Evolutionary conservation across 2,113 vertebrate genomes (phyloP).

Genomic region (Platysteira castanea): DNA sequence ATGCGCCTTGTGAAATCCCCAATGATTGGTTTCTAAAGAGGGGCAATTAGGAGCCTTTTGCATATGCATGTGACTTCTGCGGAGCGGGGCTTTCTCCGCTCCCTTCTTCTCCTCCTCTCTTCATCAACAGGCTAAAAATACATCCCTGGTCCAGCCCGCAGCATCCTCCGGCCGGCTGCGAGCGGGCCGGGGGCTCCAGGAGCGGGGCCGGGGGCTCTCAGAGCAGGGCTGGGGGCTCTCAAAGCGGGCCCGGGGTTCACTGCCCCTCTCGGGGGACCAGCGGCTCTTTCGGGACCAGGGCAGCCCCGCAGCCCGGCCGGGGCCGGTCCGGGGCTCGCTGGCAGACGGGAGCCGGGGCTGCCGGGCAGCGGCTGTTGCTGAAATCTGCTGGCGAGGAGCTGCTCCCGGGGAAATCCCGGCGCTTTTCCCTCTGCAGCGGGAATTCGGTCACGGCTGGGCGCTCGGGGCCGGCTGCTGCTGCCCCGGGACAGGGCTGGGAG

Average conservation of each 20-base stretch:
- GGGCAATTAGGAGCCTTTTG: conserved; percentile 75
- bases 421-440: not conserved
- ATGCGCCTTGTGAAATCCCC: conserved; percentile 73
- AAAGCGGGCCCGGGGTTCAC: not conserved
- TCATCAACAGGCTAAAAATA: conserved; percentile 39
- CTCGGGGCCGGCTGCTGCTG: not conserved
- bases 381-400: accelerated
- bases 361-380: not conserved
- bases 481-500: accelerated
- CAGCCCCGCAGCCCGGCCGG: not conserved
- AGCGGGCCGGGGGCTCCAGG: not conserved
- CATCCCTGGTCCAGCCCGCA: not conserved
- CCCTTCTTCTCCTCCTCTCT: not conserved
- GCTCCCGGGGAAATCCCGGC: not conserved
- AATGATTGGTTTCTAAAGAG: conserved; percentile 78
- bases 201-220: not conserved
- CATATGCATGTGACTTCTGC: conserved; percentile 72
- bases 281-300: not conserved
- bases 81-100: conserved; percentile 46
- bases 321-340: not conserved
- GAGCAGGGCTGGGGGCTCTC: not conserved
- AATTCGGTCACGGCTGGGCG: accelerated
- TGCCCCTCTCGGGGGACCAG: not conserved
- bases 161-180: not conserved
- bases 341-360: not conserved